Conservation (phyloP, 2,888 invertebrate species). For the Melitaea athalia region DNA sequence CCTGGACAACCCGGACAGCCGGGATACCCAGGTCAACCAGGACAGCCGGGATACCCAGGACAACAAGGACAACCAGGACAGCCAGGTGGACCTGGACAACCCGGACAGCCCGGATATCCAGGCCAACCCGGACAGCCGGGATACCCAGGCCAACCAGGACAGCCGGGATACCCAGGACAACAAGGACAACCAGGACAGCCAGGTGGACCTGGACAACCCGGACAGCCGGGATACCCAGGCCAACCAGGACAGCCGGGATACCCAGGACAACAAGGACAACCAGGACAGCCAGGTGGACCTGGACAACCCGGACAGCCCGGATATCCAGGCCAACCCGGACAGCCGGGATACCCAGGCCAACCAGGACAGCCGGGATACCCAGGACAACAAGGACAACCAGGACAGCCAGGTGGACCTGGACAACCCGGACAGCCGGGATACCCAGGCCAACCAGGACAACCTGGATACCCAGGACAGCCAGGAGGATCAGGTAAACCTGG, state of each 20-base stretch:
- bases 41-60: conserved; percentile 41
- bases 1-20: conserved; percentile 41
- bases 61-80: conserved; percentile 45
- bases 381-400: conserved; percentile 7
- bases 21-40: conserved; percentile 30
- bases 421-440: neutral
- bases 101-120: no score
- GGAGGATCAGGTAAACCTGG: no score
- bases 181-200: conserved; percentile 39
- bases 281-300: conserved; percentile 52
- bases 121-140: conserved; percentile 41
- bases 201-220: conserved; percentile 44
- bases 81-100: conserved; percentile 48
- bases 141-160: conserved; percentile 38
- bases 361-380: conserved; percentile 8
- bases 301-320: conserved; percentile 14
- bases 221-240: conserved; percentile 43
- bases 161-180: conserved; percentile 42
- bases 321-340: conserved; percentile 10
- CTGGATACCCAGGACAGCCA: conserved; percentile 35
- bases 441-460: conserved; percentile 1
- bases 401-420: conserved; percentile 24
- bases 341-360: conserved; percentile 5
- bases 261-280: conserved; percentile 43
- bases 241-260: conserved; percentile 43